Percentiles rank a stretch among this genome's conserved stretches.
Evolutionary conservation across 2,888 invertebrate species (phyloP).

Genomic region (Zonitis immaculata): DNA sequence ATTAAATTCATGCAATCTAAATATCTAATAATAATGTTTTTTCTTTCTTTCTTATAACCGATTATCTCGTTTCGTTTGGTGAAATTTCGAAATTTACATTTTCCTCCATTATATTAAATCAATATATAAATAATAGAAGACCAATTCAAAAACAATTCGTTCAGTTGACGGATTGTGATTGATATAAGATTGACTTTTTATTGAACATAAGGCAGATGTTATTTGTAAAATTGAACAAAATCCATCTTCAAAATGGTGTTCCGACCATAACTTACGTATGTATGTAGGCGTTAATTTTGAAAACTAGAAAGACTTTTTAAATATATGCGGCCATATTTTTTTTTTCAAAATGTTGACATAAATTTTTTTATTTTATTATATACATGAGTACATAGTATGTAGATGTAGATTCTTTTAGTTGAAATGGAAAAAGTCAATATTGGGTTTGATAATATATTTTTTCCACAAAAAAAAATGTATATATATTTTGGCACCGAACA

Average conservation of each 20-base stretch:
- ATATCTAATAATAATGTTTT: too few species aligned
- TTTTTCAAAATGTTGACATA: not conserved
- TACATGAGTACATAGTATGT: too few species aligned
- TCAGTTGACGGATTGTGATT: not conserved
- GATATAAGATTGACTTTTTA: not conserved
- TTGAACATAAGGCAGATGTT: not conserved
- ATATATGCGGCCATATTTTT: not conserved
- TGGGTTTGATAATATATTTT: not conserved
- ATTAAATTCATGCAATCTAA: not conserved
- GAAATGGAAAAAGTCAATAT: not conserved
- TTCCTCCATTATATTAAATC: not conserved
- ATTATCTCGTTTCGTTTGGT: too few species aligned
- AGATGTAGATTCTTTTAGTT: not conserved
- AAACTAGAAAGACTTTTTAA: not conserved
- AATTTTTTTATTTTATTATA: not conserved
- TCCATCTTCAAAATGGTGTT: not conserved
- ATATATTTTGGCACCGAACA: not conserved
- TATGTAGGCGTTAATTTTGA: not conserved
- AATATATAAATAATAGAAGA: too few species aligned
- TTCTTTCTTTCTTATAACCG: too few species aligned
- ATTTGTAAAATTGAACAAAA: not conserved
- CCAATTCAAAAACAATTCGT: not conserved
- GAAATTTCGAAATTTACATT: not conserved
- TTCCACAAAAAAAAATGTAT: too few species aligned
- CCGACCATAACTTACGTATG: too few species aligned